Percentiles rank a stretch among this genome's conserved stretches.
phyloP scores from a whole-genome alignment of 2,113 vertebrate genomes.

The Lophochroa leadbeateri region DNA sequence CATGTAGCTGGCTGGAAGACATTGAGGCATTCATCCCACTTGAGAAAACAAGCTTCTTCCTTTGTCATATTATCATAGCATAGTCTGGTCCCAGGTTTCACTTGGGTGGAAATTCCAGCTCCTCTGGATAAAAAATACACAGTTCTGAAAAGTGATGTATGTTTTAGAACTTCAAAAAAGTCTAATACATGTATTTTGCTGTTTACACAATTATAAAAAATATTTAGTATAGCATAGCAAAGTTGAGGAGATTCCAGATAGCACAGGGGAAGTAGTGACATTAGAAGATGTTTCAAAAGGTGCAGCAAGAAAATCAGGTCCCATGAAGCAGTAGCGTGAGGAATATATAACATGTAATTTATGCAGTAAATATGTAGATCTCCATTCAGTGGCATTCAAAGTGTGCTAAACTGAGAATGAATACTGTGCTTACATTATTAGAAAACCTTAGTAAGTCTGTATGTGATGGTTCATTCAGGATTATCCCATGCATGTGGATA shows the following conservation, averaged over 20 bases:
- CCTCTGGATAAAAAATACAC: neutral
- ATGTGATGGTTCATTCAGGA: constrained; percentile 36
- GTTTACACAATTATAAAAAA: neutral
- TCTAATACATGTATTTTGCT: neutral
- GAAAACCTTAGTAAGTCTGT: constrained; percentile 26
- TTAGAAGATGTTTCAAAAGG: neutral
- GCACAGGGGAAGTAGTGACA: neutral
- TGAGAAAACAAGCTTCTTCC: neutral
- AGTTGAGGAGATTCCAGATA: neutral
- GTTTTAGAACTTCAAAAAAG: neutral
- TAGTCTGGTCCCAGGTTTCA: neutral
- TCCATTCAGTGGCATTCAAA: neutral
- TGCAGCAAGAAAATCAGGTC: neutral
- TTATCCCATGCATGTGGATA: constrained; percentile 52
- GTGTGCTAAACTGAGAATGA: neutral
- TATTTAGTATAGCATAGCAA: neutral
- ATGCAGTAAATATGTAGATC: neutral
- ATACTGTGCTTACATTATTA: neutral
- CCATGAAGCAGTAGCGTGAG: neutral
- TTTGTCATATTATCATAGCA: neutral
- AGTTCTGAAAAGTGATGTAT: neutral
- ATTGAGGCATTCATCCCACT: neutral
- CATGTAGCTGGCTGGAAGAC: neutral
- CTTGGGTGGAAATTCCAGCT: neutral
- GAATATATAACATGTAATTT: neutral